Conservation (phyloP, 2,888 invertebrate species). For the Hermaeophaga mercurialis region DNA sequence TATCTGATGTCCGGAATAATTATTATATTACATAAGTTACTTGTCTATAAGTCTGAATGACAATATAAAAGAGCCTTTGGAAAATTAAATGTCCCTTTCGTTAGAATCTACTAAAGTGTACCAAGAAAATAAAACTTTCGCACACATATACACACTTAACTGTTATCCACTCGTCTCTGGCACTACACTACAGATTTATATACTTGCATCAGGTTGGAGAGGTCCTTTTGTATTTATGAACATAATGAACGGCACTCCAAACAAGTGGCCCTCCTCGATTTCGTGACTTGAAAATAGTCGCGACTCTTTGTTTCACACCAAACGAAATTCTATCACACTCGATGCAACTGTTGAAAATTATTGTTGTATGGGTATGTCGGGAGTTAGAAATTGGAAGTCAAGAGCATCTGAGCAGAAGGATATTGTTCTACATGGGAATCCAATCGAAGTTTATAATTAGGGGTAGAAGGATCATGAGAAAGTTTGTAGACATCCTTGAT, state of each 20-base stretch:
- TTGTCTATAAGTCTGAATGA: too few species aligned
- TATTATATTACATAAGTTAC: too few species aligned
- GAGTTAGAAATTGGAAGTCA: background rate
- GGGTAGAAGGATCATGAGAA: background rate
- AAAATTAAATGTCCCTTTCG: too few species aligned
- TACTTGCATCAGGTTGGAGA: background rate
- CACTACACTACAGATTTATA: background rate
- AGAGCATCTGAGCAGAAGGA: background rate
- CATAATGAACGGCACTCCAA: background rate
- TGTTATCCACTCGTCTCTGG: background rate
- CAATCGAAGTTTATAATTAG: background rate
- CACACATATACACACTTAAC: background rate
- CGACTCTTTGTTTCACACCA: background rate
- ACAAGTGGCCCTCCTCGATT: background rate
- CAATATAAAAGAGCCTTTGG: too few species aligned
- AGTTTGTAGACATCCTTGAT: background rate
- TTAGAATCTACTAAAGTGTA: too few species aligned
- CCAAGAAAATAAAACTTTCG: too few species aligned
- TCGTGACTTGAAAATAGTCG: background rate
- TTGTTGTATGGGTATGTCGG: background rate
- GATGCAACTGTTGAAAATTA: conserved; percentile 1
- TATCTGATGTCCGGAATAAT: too few species aligned
- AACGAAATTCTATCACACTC: background rate
- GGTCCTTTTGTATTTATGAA: background rate
- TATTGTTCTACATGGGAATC: background rate